These are phyloP conservation scores for Lasiurus borealis DNA, from an alignment of 2,113 vertebrate species.

Conservation along the genomic window DNA sequence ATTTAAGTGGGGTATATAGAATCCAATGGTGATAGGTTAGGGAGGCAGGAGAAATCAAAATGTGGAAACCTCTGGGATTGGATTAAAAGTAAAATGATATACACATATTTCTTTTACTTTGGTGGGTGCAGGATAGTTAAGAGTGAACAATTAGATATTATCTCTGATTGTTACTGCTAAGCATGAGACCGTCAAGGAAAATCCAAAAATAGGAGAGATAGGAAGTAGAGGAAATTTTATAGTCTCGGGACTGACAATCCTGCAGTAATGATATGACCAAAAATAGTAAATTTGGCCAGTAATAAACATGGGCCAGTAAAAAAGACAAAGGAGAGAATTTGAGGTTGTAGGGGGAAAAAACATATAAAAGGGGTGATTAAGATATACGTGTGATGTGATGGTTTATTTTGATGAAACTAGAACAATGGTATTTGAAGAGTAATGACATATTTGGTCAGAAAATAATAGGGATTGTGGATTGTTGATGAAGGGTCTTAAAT, in stretches of 20 bases:
- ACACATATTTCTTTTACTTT: no score
- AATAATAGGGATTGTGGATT: not conserved
- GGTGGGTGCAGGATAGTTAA: no score
- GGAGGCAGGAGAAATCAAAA: no score
- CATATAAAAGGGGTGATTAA: conserved; percentile 40
- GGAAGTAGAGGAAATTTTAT: not conserved
- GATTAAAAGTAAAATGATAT: no score
- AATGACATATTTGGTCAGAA: conserved; percentile 71
- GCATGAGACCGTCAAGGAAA: not conserved
- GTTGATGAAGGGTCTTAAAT: conserved; percentile 41
- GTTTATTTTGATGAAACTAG: conserved; percentile 53
- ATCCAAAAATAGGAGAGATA: not conserved
- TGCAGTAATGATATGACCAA: conserved; percentile 48
- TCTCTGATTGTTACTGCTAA: not conserved
- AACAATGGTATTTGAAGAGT: not conserved
- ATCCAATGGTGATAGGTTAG: no score
- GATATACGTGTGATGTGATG: not conserved
- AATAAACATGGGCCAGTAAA: conserved; percentile 38
- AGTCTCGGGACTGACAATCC: not conserved
- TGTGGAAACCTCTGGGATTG: no score
- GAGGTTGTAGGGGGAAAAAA: not conserved
- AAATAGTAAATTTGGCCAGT: conserved; percentile 54
- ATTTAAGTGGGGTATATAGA: no score
- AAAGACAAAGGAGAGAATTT: not conserved
- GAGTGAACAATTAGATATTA: not conserved